A percentile compares a stretch with the other conserved stretches of the same genome.
These are phyloP conservation scores for Cerastis rubricosa DNA, from an alignment of 2,888 invertebrate genomes.

Conservation along the genomic window DNA sequence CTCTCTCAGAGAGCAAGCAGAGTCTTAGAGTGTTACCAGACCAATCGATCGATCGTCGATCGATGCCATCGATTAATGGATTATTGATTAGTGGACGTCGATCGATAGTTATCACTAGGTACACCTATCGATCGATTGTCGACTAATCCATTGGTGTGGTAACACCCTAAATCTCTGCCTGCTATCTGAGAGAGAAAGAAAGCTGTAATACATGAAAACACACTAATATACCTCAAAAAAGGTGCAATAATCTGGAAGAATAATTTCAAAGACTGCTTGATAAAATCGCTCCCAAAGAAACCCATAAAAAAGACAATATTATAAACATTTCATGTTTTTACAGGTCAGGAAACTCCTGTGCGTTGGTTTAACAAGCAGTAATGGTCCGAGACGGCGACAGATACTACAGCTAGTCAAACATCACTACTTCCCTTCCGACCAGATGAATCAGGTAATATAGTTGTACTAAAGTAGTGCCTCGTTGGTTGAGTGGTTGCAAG, in stretches of 20 bases:
- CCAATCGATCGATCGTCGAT: too few relatives aligned
- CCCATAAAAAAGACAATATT: background rate
- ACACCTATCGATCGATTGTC: too few relatives aligned
- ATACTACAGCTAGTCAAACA: slow-evolving; percentile 86
- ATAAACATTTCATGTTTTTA: background rate
- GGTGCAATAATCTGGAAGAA: background rate
- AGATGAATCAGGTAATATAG: slow-evolving; percentile 83
- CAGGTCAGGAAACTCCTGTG: slow-evolving; percentile 85
- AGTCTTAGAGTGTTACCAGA: too few relatives aligned
- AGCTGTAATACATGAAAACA: too few relatives aligned
- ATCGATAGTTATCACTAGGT: too few relatives aligned
- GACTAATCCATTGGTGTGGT: too few relatives aligned
- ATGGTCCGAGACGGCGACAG: slow-evolving; percentile 78
- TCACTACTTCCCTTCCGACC: slow-evolving; percentile 86
- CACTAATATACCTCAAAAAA: background rate
- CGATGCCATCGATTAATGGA: too few relatives aligned
- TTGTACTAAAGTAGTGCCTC: background rate
- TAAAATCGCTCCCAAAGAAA: background rate
- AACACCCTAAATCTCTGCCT: too few relatives aligned
- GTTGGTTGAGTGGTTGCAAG: too few relatives aligned
- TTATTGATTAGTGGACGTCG: too few relatives aligned
- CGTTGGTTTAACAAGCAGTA: slow-evolving; percentile 79
- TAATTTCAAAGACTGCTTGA: background rate
- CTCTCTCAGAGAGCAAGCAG: too few relatives aligned
- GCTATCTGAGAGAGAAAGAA: background rate